These are phyloP conservation scores for Channa maculata DNA, from an alignment of 2,113 vertebrate genomes.

Conservation along the genomic window DNA sequence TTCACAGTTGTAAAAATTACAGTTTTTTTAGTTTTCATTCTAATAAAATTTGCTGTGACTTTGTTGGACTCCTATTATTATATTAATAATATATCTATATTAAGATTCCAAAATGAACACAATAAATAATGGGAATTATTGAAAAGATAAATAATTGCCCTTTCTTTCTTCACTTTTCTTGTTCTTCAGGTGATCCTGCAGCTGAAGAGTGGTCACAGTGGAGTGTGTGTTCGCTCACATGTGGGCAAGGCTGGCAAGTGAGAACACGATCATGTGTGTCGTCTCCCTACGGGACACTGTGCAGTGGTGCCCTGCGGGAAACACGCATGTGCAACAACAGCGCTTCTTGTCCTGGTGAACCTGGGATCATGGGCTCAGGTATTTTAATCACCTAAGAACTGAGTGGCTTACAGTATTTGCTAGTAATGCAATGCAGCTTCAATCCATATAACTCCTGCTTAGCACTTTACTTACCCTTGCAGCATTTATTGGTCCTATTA, in stretches of 20 bases:
- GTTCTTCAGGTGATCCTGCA: conserved; percentile 91
- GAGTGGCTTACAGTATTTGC: not conserved
- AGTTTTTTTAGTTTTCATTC: conserved; percentile 9
- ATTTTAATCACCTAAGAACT: not conserved
- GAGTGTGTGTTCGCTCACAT: conserved; percentile 97
- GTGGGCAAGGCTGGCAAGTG: conserved; percentile 96
- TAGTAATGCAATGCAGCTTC: not conserved
- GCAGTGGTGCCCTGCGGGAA: conserved; percentile 95
- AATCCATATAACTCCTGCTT: not conserved
- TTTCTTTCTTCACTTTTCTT: conserved; percentile 27
- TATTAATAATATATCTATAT: not conserved
- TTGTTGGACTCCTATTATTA: not conserved
- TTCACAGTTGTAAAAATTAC: conserved; percentile 13
- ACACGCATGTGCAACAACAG: conserved; percentile 97
- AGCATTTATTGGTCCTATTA: conserved; percentile 1
- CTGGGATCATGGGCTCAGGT: conserved; percentile 81
- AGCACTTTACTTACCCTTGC: not conserved
- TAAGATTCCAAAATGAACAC: not conserved
- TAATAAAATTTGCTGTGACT: not conserved
- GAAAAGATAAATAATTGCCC: not conserved
- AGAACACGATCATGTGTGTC: conserved; percentile 97
- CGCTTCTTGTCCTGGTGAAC: conserved; percentile 91
- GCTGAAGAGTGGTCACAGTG: conserved; percentile 99
- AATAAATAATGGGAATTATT: not conserved
- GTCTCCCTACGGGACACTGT: conserved; percentile 96